phyloP scores from a whole-genome alignment of 2,888 invertebrate species.

The Macropis europaea region DNA sequence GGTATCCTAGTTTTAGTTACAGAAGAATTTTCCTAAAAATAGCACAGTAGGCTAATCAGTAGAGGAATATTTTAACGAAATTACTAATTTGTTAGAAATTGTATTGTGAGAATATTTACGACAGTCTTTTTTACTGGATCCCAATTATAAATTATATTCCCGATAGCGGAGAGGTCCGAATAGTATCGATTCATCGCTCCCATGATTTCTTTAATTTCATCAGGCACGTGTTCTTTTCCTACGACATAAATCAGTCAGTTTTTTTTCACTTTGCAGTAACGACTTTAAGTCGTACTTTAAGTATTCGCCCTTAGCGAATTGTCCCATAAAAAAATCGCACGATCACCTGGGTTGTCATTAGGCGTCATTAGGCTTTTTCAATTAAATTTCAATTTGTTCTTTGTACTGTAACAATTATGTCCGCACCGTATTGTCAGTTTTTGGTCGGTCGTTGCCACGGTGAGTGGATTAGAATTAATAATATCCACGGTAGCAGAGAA shows the following conservation, averaged over 20 bases:
- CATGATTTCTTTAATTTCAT: constrained; percentile 1
- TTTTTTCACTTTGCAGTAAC: too few species aligned
- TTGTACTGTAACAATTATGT: too few species aligned
- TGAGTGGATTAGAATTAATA: background rate
- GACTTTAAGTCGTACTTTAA: too few species aligned
- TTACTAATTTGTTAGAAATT: background rate
- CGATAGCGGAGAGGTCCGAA: constrained; percentile 49
- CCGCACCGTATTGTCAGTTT: too few species aligned
- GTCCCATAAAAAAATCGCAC: too few species aligned
- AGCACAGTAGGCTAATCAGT: background rate
- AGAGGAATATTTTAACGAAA: background rate
- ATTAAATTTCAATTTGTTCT: too few species aligned
- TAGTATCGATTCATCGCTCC: constrained; percentile 54
- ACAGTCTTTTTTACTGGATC: constrained; percentile 45
- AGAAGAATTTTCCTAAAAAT: background rate
- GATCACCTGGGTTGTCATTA: too few species aligned
- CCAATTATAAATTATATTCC: constrained; percentile 57
- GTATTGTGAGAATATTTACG: background rate
- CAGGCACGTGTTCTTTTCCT: background rate
- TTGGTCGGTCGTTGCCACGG: too few species aligned
- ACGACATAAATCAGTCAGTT: too few species aligned
- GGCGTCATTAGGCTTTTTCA: too few species aligned
- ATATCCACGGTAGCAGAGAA: background rate
- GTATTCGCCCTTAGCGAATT: too few species aligned
- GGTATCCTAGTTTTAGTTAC: background rate